Percentiles rank a stretch among this genome's conserved stretches.
Conservation (phyloP, 2,888 invertebrate species). For the Callinectes sapidus region DNA sequence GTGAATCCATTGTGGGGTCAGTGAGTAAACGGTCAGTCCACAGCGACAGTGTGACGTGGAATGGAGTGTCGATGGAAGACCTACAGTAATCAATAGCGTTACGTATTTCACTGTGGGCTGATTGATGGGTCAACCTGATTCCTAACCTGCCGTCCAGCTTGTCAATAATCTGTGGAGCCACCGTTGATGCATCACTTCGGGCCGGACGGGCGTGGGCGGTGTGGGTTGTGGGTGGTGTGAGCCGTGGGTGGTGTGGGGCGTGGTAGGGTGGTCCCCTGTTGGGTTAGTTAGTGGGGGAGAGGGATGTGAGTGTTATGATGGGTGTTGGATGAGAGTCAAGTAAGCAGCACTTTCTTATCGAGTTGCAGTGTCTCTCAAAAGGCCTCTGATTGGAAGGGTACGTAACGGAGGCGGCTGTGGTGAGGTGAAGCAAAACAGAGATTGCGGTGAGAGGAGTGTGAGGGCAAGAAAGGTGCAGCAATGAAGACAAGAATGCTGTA, state of each 20-base stretch:
- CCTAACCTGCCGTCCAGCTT: not conserved
- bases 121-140: not conserved
- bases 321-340: not conserved
- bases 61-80: not conserved
- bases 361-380: not conserved
- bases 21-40: not conserved
- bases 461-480: not conserved
- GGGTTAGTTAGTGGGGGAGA: not conserved
- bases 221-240: not conserved
- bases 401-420: not conserved
- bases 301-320: not conserved
- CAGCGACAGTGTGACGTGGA: not conserved
- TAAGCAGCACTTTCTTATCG: not conserved
- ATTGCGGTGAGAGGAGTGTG: not conserved
- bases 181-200: not conserved
- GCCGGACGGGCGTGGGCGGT: not conserved
- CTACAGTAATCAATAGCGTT: not conserved
- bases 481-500: not conserved
- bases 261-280: not conserved
- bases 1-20: not conserved
- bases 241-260: no score
- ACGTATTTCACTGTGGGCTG: not conserved
- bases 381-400: not conserved
- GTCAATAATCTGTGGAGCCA: constrained; percentile 3
- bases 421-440: not conserved